A percentile compares a stretch with the other conserved stretches of the same genome.
phyloP scores from a whole-genome alignment of 2,888 invertebrate species.

The Linhomoeus sp. region DNA sequence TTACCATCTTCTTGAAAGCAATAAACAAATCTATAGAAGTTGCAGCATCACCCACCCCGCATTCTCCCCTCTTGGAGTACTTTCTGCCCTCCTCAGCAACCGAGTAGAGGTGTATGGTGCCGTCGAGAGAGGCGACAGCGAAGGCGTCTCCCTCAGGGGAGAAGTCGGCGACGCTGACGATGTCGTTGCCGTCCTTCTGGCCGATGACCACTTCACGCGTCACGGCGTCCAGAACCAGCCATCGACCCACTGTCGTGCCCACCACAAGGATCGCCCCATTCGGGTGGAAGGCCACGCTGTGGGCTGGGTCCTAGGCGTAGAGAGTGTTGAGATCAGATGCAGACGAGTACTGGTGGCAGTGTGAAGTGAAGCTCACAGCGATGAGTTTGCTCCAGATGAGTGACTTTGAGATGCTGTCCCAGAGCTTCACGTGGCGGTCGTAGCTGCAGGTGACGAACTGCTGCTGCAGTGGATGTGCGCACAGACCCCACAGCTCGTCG shows the following conservation, averaged over 20 bases:
- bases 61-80: too few relatives aligned
- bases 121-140: conserved; percentile 69
- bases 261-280: conserved; percentile 55
- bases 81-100: conserved; percentile 43
- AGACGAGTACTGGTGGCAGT: too few relatives aligned
- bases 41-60: too few relatives aligned
- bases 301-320: conserved; percentile 56
- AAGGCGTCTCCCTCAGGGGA: conserved; percentile 50
- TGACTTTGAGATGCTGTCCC: conserved; percentile 67
- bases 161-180: conserved; percentile 31
- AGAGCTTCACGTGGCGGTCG: conserved; percentile 57
- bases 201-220: conserved; percentile 39
- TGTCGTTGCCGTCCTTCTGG: conserved; percentile 29
- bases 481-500: conserved; percentile 71
- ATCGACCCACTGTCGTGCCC: conserved; percentile 54
- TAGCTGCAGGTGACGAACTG: conserved; percentile 61
- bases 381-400: conserved; percentile 78
- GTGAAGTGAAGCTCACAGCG: conserved; percentile 39
- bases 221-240: conserved; percentile 61
- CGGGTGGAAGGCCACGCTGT: conserved; percentile 57
- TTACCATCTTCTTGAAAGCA: too few relatives aligned
- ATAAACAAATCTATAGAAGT: too few relatives aligned
- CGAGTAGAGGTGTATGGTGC: conserved; percentile 70
- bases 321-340: too few relatives aligned
- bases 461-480: conserved; percentile 54